Evolutionary conservation across 1,140 invertebrate species (phyloP).

Genomic region (Heliconius nattereri): DNA sequence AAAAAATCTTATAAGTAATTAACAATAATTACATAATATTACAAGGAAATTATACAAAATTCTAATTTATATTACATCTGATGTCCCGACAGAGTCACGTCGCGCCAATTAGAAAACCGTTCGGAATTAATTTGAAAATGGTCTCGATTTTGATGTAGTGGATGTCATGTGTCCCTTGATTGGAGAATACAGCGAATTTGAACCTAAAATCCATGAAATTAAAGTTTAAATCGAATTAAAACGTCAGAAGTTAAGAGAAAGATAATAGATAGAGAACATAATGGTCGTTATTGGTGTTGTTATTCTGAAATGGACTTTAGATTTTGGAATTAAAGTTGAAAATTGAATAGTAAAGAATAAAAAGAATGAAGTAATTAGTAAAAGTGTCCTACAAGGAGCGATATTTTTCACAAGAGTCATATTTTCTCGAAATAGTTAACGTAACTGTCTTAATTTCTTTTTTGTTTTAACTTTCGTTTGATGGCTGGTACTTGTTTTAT

Average conservation of each 20-base stretch:
- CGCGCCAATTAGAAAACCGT: slow-evolving; percentile 76
- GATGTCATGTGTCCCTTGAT: slow-evolving; percentile 67
- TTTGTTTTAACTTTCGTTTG: neutral
- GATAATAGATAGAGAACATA: slow-evolving; percentile 55
- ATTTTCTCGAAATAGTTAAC: slow-evolving; percentile 36
- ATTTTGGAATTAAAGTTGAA: slow-evolving; percentile 29
- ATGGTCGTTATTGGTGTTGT: slow-evolving; percentile 42
- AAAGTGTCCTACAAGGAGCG: slow-evolving; percentile 46
- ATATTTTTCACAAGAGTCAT: slow-evolving; percentile 41
- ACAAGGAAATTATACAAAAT: slow-evolving; percentile 68
- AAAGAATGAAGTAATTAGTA: slow-evolving; percentile 61
- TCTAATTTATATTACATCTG: slow-evolving; percentile 67
- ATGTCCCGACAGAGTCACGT: slow-evolving; percentile 71
- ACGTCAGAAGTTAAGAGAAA: slow-evolving; percentile 37
- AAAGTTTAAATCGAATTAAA: slow-evolving; percentile 46
- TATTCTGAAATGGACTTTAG: slow-evolving; percentile 43
- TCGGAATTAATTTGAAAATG: slow-evolving; percentile 77
- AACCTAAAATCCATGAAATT: slow-evolving; percentile 29
- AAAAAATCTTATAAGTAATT: too few species aligned
- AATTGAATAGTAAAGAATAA: slow-evolving; percentile 19
- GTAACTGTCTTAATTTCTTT: slow-evolving; percentile 27
- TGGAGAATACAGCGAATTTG: slow-evolving; percentile 34
- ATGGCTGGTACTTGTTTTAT: neutral
- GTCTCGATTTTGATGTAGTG: slow-evolving; percentile 79
- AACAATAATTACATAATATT: slow-evolving; percentile 18